These are phyloP conservation scores for Varanus salvator DNA, from an alignment of 2,113 vertebrate species.

Conservation along the genomic window DNA sequence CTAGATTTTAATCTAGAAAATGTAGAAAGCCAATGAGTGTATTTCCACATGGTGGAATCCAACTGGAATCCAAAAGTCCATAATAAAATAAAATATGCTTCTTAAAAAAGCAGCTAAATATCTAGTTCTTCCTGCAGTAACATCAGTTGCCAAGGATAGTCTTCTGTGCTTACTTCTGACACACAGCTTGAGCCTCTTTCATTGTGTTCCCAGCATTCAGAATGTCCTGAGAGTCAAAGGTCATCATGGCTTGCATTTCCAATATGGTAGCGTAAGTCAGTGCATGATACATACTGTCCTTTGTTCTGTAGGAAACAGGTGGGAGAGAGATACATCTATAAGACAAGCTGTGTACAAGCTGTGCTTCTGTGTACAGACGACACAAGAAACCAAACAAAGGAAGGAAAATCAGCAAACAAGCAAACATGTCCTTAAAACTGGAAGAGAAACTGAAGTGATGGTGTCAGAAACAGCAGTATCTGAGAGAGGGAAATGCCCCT, in stretches of 20 bases:
- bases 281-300: slow-evolving; percentile 97
- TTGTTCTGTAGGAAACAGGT: slow-evolving; percentile 80
- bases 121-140: background rate
- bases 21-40: background rate
- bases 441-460: background rate
- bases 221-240: slow-evolving; percentile 94
- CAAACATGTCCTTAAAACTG: background rate
- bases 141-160: background rate
- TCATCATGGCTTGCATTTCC: slow-evolving; percentile 99
- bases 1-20: background rate
- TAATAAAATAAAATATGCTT: background rate
- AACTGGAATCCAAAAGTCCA: background rate
- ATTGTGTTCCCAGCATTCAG: slow-evolving; percentile 90
- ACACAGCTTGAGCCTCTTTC: slow-evolving; percentile 93
- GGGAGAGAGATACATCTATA: background rate
- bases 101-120: background rate
- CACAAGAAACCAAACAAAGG: background rate
- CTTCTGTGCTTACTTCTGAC: slow-evolving; percentile 84
- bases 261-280: slow-evolving; percentile 95
- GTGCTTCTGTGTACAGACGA: background rate
- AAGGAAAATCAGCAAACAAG: background rate
- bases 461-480: background rate
- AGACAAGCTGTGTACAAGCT: background rate
- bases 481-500: background rate
- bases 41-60: background rate